A percentile compares a stretch with the other conserved stretches of the same genome.
These are phyloP conservation scores for Origma solitaria DNA, from an alignment of 2,113 vertebrate species.

Conservation along the genomic window DNA sequence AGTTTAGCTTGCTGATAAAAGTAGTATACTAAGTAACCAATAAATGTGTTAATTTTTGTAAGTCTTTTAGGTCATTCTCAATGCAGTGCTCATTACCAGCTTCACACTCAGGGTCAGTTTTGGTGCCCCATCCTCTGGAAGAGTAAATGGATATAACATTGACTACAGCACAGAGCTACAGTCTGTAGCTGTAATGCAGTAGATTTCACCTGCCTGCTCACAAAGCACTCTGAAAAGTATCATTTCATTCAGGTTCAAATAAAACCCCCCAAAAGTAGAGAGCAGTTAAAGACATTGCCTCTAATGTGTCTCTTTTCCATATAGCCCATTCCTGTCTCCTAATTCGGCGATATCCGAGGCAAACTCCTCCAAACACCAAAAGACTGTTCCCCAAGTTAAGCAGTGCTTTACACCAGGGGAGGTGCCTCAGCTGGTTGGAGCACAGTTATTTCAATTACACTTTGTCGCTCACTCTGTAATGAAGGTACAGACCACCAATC, in stretches of 20 bases:
- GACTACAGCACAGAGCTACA: background rate
- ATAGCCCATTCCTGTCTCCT: background rate
- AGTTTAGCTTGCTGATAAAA: conserved; percentile 39
- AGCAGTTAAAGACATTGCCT: background rate
- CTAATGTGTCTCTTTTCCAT: background rate
- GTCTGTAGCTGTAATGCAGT: background rate
- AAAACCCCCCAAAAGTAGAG: background rate
- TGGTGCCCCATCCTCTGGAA: background rate
- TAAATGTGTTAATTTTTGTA: conserved; percentile 47
- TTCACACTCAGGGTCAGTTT: background rate
- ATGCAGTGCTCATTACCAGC: background rate
- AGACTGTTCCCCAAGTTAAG: background rate
- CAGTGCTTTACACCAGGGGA: background rate
- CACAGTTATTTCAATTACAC: background rate
- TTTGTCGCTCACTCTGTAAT: background rate
- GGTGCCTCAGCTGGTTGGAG: background rate
- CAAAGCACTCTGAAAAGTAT: background rate
- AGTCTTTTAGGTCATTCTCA: conserved; percentile 21
- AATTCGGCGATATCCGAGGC: background rate
- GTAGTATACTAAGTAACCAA: conserved; percentile 17
- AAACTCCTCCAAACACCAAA: background rate
- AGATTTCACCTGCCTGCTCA: background rate
- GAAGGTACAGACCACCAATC: background rate
- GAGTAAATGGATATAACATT: background rate
- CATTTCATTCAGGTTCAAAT: background rate